Base-by-base conservation (phyloP, 2,797 vertebrate genomes). In the Delichon dasypus region DNA sequence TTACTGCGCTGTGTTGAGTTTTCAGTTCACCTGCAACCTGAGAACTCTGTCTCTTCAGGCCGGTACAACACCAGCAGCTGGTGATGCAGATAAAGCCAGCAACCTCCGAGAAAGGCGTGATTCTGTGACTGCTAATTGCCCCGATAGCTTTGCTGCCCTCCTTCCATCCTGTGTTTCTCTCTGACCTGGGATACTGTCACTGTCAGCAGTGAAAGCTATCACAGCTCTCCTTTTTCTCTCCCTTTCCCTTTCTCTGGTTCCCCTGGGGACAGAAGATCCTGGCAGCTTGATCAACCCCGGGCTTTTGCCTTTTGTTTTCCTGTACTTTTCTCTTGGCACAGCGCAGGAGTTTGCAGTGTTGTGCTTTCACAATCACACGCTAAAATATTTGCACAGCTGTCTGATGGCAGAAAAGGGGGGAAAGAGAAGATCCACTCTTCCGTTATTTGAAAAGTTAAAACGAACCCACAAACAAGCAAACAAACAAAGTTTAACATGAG, bases 321-420 rank as follows among this genome's bases (percentile, higher is more conserved):
- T 90, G 55, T 88, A 66, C 83, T 95, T 95, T 90, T 86, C 90
- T 94, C 94, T 93, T 97, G 96, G 96, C 96, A 95, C 74, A 50
- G 23, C 18, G 76, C 78, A 93, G 90, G 96, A 85, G 76, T 95
- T 96, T 95, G 96, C 93, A 88, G 91, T 85, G 86, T 91, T 96
- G 71, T 95, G 92, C 84, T 96, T 90, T 93, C 86, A 89, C 82
- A 90, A 62, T 96, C 97, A 92, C 91, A 62, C 90, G 97, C 92
- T 92, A 68, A 93, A 90, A 93, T 96, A 97, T 98, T 97, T 97
- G 94, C 91, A 96, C 97, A 97, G 97, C 96, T 98, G 97, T 77
- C 57, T 83, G 77, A 62, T 75, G 94, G 53, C 51, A 90, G 79
- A 92, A 74, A 87, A 77, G 25, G 38, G 65, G 61, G 50, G 21